Base-by-base conservation (phyloP, 2,888 invertebrate species). In the Nemotelus nigrinus region DNA sequence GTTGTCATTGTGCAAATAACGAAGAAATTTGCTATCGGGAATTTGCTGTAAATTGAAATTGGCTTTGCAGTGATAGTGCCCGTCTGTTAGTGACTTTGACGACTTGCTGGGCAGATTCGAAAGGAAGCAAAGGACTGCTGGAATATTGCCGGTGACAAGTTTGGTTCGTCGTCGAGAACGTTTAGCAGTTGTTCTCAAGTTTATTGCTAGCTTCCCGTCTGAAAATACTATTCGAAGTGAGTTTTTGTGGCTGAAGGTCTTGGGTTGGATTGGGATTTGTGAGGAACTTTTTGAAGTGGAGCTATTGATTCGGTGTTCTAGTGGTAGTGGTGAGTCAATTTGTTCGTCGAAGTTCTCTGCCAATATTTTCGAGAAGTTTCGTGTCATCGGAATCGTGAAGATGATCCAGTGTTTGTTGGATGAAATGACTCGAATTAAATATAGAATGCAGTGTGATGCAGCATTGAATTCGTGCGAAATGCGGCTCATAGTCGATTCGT, bases 1-100 rank as follows among this genome's bases (percentile, higher is more conserved):
- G 8, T 41, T 63, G 74, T 60, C 60, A 45, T 60, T 63, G 60
- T 48, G 39, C 25, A 74, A 74, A 45, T 60, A 65, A 5, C 4
- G 43, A 2, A 6, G 43, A 65, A 76, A 76, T 43, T 50, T 65
- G 43, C 3, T 41, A 10, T 76, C n/a, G 50, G 50, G 41, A 45
- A 41, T 47, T 68, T 50, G 41, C n/a, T 41, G 8, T 65, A 77
- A 77, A 77, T 71, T 67, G 78, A 78, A 72, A 77, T 78, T 78
- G 77, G 78, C 78, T 78, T 76, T 25, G 25, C 25, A 25, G 25
- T 25, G 25, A 25, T 25, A 25, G 25, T 25, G 25, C 25, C 1
- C 25, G 25, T 25, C 7, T 45, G 7, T 25, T 60, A 48, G 39
- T 58, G 72, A 72, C 72, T 72, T 72, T 72, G 55, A 58, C 72